Conservation (phyloP, 2,113 vertebrate species). For the Silurus meridionalis region DNA sequence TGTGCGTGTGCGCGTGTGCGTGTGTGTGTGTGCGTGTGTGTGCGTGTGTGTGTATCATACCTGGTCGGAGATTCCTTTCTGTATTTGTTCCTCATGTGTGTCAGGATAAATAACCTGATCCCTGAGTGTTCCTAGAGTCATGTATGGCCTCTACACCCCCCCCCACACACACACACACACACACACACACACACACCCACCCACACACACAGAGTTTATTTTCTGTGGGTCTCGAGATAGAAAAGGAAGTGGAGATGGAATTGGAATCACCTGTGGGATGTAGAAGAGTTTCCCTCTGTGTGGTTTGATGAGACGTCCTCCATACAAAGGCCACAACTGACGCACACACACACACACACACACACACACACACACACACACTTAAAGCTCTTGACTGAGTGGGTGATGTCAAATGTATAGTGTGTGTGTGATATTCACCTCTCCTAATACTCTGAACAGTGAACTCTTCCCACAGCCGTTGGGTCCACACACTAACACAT, state of each 20-base stretch:
- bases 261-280: slow-evolving; percentile 85
- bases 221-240: not conserved
- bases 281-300: slow-evolving; percentile 96
- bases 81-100: slow-evolving; percentile 78
- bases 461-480: slow-evolving; percentile 99
- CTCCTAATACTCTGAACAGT: slow-evolving; percentile 92
- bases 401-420: not conserved
- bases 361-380: slow-evolving; percentile 34
- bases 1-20: too few relatives aligned
- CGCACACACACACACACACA: slow-evolving; percentile 23
- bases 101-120: slow-evolving; percentile 90
- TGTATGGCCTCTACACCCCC: slow-evolving; percentile 76
- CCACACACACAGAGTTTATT: not conserved
- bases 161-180: slow-evolving; percentile 13
- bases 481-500: slow-evolving; percentile 94
- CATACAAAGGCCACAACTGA: slow-evolving; percentile 94
- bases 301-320: slow-evolving; percentile 90
- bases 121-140: slow-evolving; percentile 84
- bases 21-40: too few relatives aligned
- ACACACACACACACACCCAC: not conserved
- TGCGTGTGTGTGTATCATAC: slow-evolving; percentile 53
- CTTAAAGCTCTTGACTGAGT: not conserved
- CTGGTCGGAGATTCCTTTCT: slow-evolving; percentile 80
- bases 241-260: too few relatives aligned
- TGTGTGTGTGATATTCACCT: slow-evolving; percentile 72